Evolutionary conservation across 2,797 vertebrate genomes (phyloP).

Genomic region (Hozukius guyotensis): DNA sequence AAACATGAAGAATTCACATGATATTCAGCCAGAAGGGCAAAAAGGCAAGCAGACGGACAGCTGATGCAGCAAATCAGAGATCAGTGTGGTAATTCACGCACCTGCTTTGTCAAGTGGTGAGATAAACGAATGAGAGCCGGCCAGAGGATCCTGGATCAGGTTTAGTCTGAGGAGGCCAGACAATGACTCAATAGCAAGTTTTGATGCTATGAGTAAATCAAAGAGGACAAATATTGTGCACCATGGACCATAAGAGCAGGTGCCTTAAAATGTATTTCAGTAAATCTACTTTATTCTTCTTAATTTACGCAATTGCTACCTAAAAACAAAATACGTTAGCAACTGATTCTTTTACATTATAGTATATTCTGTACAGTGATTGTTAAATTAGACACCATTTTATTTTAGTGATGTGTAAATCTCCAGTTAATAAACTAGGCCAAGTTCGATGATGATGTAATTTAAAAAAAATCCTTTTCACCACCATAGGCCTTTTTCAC

Average conservation of each 20-base stretch:
- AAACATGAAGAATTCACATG: constrained; percentile 56
- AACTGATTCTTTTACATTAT: not conserved
- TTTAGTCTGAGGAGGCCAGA: constrained; percentile 39
- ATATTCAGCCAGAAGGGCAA: constrained; percentile 50
- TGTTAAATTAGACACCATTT: not conserved
- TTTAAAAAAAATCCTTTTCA: not conserved
- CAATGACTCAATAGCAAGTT: constrained; percentile 64
- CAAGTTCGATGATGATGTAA: not conserved
- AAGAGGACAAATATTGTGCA: constrained; percentile 39
- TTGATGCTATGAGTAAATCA: constrained; percentile 49
- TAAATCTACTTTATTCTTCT: constrained; percentile 13
- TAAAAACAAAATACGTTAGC: not conserved
- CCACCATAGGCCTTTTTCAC: not conserved
- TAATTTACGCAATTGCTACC: constrained; percentile 1
- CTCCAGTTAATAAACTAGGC: not conserved
- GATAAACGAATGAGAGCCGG: constrained; percentile 29
- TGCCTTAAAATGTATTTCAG: constrained; percentile 30
- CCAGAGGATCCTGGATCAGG: constrained; percentile 55
- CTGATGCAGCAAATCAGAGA: constrained; percentile 53
- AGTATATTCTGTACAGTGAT: not conserved
- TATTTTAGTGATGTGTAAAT: not conserved
- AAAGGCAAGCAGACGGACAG: constrained; percentile 49
- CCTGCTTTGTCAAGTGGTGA: constrained; percentile 57
- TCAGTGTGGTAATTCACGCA: constrained; percentile 52
- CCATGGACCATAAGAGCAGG: constrained; percentile 30